Evolutionary conservation across 2,797 vertebrate species (phyloP), one percentile per base, ranked within the genome.

Genomic region (Argya squamiceps): DNA sequence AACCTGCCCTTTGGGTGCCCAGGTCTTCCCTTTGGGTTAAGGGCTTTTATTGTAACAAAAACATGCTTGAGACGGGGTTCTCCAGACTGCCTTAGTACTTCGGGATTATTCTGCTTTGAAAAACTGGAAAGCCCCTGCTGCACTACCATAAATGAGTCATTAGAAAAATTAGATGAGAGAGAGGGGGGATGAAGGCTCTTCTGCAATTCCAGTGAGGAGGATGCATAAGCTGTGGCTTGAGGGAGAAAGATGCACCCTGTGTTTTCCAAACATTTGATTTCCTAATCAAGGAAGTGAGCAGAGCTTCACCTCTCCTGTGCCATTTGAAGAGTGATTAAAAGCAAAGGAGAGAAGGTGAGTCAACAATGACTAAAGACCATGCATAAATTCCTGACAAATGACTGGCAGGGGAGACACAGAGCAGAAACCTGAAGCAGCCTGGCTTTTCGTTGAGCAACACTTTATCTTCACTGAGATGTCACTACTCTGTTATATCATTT

Each of bases 351-450:
- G 69, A 92, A 95, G 88, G 79, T 90, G 88, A 95, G 95, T 96
- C 88, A 93, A 78, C 65, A 64, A 59, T 67, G 83, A 79, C 75
- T 85, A 65, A 88, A 91, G 87, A 70, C 78, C 53, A 37, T 59
- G 84, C 84, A 93, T 89, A 88, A 94, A 94, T 96, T 95, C 92
- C 93, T 91, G 79, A 94, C 59, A 76, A 96, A 96, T 88, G 82
- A 60, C 58, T 79, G 59, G 36, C 30, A 46, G 73, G 32, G 34
- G 52, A 86, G 81, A 81, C 68, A 81, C 67, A 91, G 50, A 86
- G 84, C 87, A 92, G 87, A 92, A 94, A 83, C 46, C 41, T 69
- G 76, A 96, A 80, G 49, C 37, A 87, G 80, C 52, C 85, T 73
- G 63, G 82, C 85, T 84, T 90, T 82, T 62, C 85, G 88, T 88